phyloP scores from a whole-genome alignment of 2,888 invertebrate genomes.

The Heliconius sara region DNA sequence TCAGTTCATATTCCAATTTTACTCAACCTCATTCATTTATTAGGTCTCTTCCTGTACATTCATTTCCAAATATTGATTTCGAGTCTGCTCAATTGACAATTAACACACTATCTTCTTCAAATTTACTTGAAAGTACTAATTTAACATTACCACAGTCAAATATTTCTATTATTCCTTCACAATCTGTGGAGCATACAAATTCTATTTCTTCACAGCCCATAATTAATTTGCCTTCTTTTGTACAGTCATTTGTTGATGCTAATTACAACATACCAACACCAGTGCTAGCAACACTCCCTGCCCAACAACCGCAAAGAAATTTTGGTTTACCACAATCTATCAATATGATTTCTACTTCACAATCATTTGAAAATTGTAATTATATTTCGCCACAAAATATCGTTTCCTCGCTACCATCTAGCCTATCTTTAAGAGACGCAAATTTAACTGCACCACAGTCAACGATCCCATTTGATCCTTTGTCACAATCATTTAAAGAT shows the following conservation, averaged over 20 bases:
- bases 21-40: neutral
- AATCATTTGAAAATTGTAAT: slow-evolving; percentile 4
- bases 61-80: neutral
- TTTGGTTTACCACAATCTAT: neutral
- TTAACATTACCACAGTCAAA: neutral
- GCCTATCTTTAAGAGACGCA: neutral
- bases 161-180: slow-evolving; percentile 3
- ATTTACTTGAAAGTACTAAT: neutral
- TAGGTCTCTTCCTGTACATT: neutral
- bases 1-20: neutral
- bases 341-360: neutral
- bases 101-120: neutral
- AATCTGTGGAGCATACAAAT: neutral
- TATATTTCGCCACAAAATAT: slow-evolving; percentile 7
- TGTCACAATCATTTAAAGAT: neutral
- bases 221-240: neutral
- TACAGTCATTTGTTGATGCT: neutral
- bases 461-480: neutral
- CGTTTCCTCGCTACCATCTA: neutral
- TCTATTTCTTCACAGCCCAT: neutral
- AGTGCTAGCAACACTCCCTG: neutral
- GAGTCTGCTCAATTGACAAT: neutral
- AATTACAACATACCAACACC: neutral
- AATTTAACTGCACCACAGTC: neutral
- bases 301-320: neutral